A percentile compares a stretch with the other conserved stretches of the same genome.
phyloP scores from a whole-genome alignment of 2,797 vertebrate species.

The Adrianichthys oophorus region DNA sequence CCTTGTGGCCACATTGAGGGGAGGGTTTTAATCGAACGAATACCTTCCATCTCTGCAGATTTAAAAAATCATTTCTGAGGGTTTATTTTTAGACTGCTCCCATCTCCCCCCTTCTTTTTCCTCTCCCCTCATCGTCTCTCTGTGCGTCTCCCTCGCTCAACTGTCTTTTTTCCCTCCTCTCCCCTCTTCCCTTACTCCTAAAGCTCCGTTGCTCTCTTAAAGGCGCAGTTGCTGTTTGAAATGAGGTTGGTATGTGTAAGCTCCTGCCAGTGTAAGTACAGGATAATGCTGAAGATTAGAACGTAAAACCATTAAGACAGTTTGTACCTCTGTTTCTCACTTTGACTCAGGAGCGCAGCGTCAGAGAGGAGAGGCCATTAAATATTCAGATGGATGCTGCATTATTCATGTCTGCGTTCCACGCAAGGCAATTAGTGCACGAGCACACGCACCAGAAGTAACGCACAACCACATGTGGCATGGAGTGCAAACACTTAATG shows the following conservation, averaged over 20 bases:
- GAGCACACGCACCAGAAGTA: slow-evolving; percentile 16
- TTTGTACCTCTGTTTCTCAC: slow-evolving; percentile 48
- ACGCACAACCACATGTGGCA: slow-evolving; percentile 37
- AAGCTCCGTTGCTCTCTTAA: slow-evolving; percentile 66
- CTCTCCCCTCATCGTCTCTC: slow-evolving; percentile 63
- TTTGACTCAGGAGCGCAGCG: slow-evolving; percentile 50
- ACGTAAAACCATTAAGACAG: slow-evolving; percentile 63
- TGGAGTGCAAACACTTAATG: slow-evolving; percentile 21
- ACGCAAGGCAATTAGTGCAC: slow-evolving; percentile 39
- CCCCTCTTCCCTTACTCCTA: slow-evolving; percentile 48
- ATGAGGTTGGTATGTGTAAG: slow-evolving; percentile 57
- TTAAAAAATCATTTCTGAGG: slow-evolving; percentile 72
- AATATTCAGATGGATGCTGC: slow-evolving; percentile 60
- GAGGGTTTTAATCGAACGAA: slow-evolving; percentile 65
- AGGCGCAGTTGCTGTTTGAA: slow-evolving; percentile 61
- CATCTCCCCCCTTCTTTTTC: slow-evolving; percentile 65
- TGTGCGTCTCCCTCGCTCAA: slow-evolving; percentile 63
- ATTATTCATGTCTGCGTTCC: slow-evolving; percentile 67
- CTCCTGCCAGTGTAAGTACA: slow-evolving; percentile 49
- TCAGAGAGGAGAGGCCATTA: slow-evolving; percentile 55
- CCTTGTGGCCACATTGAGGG: slow-evolving; percentile 41
- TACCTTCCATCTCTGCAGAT: slow-evolving; percentile 74
- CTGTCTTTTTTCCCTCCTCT: slow-evolving; percentile 58
- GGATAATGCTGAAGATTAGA: slow-evolving; percentile 64
- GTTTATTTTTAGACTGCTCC: slow-evolving; percentile 79